Conservation (phyloP, 35 echinoderm and acorn worm species). For the Ophioderma brevispina region DNA sequence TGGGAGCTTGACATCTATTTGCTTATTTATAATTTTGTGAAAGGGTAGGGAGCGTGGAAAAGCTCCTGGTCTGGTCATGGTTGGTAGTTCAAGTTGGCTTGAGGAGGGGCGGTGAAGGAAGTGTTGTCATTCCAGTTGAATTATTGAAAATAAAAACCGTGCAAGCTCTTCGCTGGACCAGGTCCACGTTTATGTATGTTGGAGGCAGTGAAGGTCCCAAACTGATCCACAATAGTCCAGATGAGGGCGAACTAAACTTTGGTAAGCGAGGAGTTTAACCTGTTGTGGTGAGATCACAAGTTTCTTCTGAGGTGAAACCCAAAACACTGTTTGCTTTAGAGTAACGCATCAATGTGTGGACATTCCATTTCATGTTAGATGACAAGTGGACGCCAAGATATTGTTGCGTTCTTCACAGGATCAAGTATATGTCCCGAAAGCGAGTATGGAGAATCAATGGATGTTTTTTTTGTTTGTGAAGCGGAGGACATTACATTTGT, state of each 20-base stretch:
- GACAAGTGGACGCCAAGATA: constrained; percentile 17
- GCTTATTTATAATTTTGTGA: too few relatives aligned
- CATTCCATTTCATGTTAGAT: constrained; percentile 21
- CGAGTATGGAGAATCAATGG: not conserved
- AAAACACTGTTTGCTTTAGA: not conserved
- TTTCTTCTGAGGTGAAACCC: not conserved
- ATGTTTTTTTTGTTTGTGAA: not conserved
- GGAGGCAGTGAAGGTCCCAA: not conserved
- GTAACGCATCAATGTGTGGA: not conserved
- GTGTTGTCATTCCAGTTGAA: not conserved
- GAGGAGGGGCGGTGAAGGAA: too few relatives aligned
- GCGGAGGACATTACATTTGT: not conserved
- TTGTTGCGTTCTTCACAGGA: not conserved
- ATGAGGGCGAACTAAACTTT: constrained; percentile 9
- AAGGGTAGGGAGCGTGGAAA: too few relatives aligned
- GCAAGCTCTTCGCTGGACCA: not conserved
- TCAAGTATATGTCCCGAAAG: not conserved
- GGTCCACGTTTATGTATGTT: not conserved
- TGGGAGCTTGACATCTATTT: too few relatives aligned
- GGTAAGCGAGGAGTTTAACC: constrained; percentile 2
- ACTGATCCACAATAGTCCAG: not conserved
- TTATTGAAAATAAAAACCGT: not conserved
- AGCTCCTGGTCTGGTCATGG: too few relatives aligned
- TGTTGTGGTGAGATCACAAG: not conserved
- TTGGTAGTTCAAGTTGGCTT: too few relatives aligned